A percentile compares a stretch with the other conserved stretches of the same genome.
Evolutionary conservation across 2,113 vertebrate genomes (phyloP).

Genomic region (Xerus inauris): DNA sequence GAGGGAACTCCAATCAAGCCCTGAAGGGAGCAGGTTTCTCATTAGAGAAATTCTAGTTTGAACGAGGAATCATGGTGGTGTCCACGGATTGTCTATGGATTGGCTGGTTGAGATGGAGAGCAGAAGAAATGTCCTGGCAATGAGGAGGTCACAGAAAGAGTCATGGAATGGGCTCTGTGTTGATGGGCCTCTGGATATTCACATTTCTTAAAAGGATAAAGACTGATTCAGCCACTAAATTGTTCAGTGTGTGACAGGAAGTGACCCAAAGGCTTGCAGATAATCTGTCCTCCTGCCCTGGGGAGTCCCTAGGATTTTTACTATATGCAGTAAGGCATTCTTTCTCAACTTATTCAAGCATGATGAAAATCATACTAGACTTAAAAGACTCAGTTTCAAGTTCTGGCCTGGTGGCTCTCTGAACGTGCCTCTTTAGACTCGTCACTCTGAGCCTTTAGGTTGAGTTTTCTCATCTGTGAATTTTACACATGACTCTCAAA

Average conservation of each 20-base stretch:
- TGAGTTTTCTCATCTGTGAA: conserved; percentile 34
- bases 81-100: neutral
- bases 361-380: neutral
- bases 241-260: neutral
- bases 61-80: neutral
- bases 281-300: neutral
- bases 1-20: too few relatives aligned
- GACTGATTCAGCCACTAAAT: neutral
- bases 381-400: neutral
- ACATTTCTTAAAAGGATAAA: neutral
- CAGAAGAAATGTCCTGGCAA: neutral
- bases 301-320: neutral
- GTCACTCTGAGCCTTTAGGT: neutral
- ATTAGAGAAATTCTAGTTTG: neutral
- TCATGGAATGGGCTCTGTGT: fast-evolving
- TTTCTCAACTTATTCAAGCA: conserved; percentile 4
- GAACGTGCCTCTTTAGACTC: neutral
- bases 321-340: neutral
- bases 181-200: neutral
- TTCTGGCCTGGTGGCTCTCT: neutral
- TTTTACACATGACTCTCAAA: conserved; percentile 22
- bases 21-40: neutral
- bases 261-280: neutral
- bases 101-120: too few relatives aligned
- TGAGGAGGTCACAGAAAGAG: neutral